Evolutionary conservation across 1,140 invertebrate genomes (phyloP).

Genomic region (Psix sp.): DNA sequence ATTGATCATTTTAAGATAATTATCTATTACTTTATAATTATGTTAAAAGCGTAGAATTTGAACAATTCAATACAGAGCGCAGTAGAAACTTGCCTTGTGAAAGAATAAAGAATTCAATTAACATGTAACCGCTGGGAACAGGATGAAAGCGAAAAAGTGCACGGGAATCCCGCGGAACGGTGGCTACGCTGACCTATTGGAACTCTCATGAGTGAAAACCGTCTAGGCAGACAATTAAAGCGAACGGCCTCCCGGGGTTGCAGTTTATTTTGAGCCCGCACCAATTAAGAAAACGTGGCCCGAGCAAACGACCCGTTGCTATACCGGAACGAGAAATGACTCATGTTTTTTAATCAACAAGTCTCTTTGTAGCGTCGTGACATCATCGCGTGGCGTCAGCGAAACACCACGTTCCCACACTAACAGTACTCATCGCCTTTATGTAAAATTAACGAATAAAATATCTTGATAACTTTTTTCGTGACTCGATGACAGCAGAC

Average conservation of each 20-base stretch:
- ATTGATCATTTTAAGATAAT: too few species aligned
- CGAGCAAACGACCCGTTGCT: slow-evolving; percentile 65
- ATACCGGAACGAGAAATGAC: slow-evolving; percentile 53
- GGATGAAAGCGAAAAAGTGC: slow-evolving; percentile 8
- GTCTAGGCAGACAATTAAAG: slow-evolving; percentile 71
- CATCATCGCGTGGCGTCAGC: slow-evolving; percentile 71
- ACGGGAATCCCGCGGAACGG: slow-evolving; percentile 1
- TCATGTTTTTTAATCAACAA: slow-evolving; percentile 65
- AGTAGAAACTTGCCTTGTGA: too few species aligned
- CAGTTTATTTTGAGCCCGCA: slow-evolving; percentile 72
- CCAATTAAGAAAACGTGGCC: slow-evolving; percentile 67
- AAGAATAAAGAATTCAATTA: slow-evolving; percentile 29
- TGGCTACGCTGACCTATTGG: slow-evolving; percentile 29
- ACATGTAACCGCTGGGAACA: slow-evolving; percentile 5
- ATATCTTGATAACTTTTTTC: slow-evolving; percentile 42
- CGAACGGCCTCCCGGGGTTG: slow-evolving; percentile 61
- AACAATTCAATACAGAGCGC: too few species aligned
- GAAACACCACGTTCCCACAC: slow-evolving; percentile 66
- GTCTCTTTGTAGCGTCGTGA: slow-evolving; percentile 60
- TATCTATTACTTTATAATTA: too few species aligned
- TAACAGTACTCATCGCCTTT: slow-evolving; percentile 61
- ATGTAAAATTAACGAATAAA: slow-evolving; percentile 51
- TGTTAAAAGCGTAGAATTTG: too few species aligned
- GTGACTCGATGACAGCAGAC: slow-evolving; percentile 16
- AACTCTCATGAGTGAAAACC: slow-evolving; percentile 43